Evolutionary conservation across 2,797 vertebrate genomes (phyloP).

Genomic region (Urocyon cinereoargenteus): DNA sequence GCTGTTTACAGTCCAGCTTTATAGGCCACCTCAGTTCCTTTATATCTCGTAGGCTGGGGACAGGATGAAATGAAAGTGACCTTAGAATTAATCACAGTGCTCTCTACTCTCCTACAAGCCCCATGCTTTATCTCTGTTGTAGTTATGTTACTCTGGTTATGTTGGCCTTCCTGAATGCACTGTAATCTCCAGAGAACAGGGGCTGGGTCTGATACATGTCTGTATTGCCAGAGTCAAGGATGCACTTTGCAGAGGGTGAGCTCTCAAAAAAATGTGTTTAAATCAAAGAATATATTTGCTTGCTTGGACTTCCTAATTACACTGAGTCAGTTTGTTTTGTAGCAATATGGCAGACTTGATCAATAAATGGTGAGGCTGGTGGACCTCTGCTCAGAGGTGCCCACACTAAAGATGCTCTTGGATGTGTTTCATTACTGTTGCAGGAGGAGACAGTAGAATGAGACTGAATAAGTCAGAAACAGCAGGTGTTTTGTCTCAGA

Average conservation of each 20-base stretch:
- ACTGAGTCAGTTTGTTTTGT: constrained; percentile 25
- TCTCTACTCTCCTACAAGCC: not conserved
- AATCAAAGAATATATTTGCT: not conserved
- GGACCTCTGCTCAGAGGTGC: constrained; percentile 15
- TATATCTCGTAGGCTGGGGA: not conserved
- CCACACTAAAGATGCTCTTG: not conserved
- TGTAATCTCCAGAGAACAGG: not conserved
- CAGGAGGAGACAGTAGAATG: not conserved
- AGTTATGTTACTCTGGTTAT: not conserved
- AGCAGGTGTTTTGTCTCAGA: not conserved
- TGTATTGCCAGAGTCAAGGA: constrained; percentile 26
- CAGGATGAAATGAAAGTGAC: not conserved
- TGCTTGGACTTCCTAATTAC: not conserved
- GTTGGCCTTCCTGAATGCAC: not conserved
- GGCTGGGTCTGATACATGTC: not conserved
- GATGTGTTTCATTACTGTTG: not conserved
- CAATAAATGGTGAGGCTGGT: not conserved
- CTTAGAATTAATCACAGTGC: not conserved
- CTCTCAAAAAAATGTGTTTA: constrained; percentile 44
- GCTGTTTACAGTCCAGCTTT: not conserved
- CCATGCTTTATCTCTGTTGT: not conserved
- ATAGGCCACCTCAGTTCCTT: constrained; percentile 9
- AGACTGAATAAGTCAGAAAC: not conserved
- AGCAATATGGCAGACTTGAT: not conserved
- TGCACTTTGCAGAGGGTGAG: not conserved